Base-by-base conservation (phyloP, 2,888 invertebrate genomes). In the Lathronympha strigana region DNA sequence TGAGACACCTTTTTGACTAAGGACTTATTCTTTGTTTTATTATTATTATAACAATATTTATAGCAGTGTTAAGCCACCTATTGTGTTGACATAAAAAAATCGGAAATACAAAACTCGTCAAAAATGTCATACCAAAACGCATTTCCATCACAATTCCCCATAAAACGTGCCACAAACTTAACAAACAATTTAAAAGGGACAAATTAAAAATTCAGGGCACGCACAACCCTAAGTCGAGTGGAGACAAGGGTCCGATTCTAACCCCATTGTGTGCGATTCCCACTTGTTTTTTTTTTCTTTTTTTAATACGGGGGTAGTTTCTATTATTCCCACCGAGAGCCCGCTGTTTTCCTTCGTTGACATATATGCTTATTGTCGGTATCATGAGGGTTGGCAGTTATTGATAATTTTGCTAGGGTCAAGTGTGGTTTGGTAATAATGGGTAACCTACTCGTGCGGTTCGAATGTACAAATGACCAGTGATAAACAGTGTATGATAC, bases 281-380 rank as follows among this genome's bases (percentile, higher is more conserved):
- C 88, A 89, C 90, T 90, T 91, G 89, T 90, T 88, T 88, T n/a
- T n/a, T n/a, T n/a, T n/a, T n/a, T n/a, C n/a, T n/a, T n/a, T n/a
- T n/a, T 89, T 88, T 86, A 88, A 89, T 87, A 82, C 70, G 84
- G 82, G 89, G 90, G 89, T 87, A 85, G 88, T 87, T 90, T 88
- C 86, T 84, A 88, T 89, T 90, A 90, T 90, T 90, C 50, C 80
- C 76, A 83, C 86, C 84, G 83, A 78, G 75, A 73, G 76, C 82
- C 83, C 82, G 80, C 79, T 88, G 89, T 90, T 88, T 86, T 87
- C 81, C 82, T 86, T 78, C 82, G 83, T 82, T 85, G 90, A 89
- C 90, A 89, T 53, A 36, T 21, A 38, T 89, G 80, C 83, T 63
- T 50, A 73, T 75, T 77, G 74, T 74, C 71, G 73, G 68, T 61